A percentile compares a stretch with the other conserved stretches of the same genome.
These are phyloP conservation scores for Drosophila malerkotliana DNA, from an alignment of 1,140 invertebrate species.

Conservation along the genomic window DNA sequence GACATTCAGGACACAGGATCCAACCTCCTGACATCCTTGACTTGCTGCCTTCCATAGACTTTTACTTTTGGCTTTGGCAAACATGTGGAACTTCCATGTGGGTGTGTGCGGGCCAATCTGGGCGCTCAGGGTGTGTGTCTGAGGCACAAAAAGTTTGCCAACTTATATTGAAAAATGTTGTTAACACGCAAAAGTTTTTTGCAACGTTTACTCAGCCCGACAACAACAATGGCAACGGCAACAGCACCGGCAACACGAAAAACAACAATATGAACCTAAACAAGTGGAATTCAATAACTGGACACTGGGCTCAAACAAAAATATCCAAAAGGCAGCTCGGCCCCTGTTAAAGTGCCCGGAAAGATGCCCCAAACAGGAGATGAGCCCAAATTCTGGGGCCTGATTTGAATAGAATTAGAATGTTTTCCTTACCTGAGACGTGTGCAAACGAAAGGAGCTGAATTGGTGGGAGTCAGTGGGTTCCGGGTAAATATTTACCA, in stretches of 20 bases:
- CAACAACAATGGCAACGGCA: constrained; percentile 29
- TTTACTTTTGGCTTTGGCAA: constrained; percentile 77
- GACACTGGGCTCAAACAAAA: constrained; percentile 71
- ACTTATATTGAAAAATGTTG: constrained; percentile 82
- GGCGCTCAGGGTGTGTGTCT: constrained; percentile 13
- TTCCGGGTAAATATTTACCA: constrained; percentile 67
- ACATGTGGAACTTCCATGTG: constrained; percentile 51
- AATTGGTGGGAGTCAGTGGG: constrained; percentile 15
- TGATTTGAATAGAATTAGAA: constrained; percentile 69
- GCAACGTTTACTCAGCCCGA: constrained; percentile 75
- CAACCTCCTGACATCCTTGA: constrained; percentile 75
- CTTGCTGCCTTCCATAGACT: constrained; percentile 77
- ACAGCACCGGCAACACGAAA: constrained; percentile 7
- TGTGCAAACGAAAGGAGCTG: constrained; percentile 22
- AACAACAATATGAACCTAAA: constrained; percentile 71
- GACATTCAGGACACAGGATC: constrained; percentile 46
- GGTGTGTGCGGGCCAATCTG: constrained; percentile 28
- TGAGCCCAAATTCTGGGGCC: constrained; percentile 27
- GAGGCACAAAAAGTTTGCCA: constrained; percentile 74
- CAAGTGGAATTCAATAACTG: constrained; percentile 81
- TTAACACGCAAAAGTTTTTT: constrained; percentile 80
- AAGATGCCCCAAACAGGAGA: constrained; percentile 34
- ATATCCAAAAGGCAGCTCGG: constrained; percentile 65
- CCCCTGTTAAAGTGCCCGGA: constrained; percentile 75
- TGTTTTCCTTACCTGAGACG: constrained; percentile 49